Percentiles rank a stretch among this genome's conserved stretches.
These are phyloP conservation scores for Puma concolor DNA, from an alignment of 2,113 vertebrate genomes.

Conservation along the genomic window DNA sequence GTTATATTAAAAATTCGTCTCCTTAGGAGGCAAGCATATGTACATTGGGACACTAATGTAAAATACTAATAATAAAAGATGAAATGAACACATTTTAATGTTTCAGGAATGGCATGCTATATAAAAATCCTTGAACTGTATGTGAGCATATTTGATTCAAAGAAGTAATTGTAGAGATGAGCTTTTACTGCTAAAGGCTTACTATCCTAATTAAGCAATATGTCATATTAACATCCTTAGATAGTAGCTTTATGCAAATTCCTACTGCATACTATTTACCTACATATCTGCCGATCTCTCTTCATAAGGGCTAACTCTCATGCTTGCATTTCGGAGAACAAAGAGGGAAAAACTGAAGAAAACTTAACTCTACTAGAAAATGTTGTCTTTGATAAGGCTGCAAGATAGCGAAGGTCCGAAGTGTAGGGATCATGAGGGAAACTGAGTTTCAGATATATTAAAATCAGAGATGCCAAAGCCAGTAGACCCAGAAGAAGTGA, in stretches of 20 bases:
- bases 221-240: slow-evolving; percentile 58
- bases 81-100: slow-evolving; percentile 51
- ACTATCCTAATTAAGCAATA: slow-evolving; percentile 65
- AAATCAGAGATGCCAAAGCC: neutral
- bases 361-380: neutral
- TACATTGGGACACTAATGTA: neutral
- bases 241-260: slow-evolving; percentile 42
- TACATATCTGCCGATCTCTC: neutral
- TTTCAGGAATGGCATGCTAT: neutral
- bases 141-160: slow-evolving; percentile 60
- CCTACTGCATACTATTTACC: neutral
- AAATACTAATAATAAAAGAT: slow-evolving; percentile 27
- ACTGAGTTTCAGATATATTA: neutral
- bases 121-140: slow-evolving; percentile 56
- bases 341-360: neutral
- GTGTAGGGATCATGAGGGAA: rapidly evolving
- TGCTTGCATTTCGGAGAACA: neutral
- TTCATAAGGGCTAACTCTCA: neutral
- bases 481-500: rapidly evolving
- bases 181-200: slow-evolving; percentile 60
- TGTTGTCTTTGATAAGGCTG: neutral
- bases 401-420: neutral
- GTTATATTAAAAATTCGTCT: slow-evolving; percentile 27
- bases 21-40: slow-evolving; percentile 8
- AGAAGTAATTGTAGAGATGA: slow-evolving; percentile 55